Percentiles rank a stretch among this genome's conserved stretches.
Evolutionary conservation across 2,888 invertebrate species (phyloP).

Genomic region (Suillia variegata): DNA sequence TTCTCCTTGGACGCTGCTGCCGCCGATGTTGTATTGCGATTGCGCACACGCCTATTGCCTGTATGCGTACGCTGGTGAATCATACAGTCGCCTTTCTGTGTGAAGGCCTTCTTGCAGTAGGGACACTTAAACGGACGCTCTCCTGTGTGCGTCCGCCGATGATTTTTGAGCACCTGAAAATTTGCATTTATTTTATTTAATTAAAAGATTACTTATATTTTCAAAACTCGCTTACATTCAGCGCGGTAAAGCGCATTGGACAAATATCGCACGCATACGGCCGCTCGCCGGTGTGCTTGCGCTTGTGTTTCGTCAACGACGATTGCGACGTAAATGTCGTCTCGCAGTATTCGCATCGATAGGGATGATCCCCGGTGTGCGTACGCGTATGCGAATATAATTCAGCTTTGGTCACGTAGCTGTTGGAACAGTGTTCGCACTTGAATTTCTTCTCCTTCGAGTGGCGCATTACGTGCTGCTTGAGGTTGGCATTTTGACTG

Average conservation of each 20-base stretch:
- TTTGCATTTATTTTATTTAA: too few relatives aligned
- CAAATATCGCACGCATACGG: conserved; percentile 68
- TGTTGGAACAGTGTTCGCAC: conserved; percentile 61
- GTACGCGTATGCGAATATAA: conserved; percentile 65
- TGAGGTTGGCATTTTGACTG: conserved; percentile 67
- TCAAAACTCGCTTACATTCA: too few relatives aligned
- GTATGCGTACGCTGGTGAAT: conserved; percentile 67
- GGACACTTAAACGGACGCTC: conserved; percentile 65
- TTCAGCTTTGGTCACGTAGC: conserved; percentile 63
- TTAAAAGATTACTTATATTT: too few relatives aligned
- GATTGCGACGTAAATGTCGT: conserved; percentile 67
- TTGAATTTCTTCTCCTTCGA: conserved; percentile 62
- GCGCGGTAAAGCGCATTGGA: conserved; percentile 65
- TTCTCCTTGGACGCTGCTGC: not conserved
- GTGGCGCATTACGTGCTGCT: conserved; percentile 66
- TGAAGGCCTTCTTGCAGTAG: conserved; percentile 66
- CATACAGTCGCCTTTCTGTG: conserved; percentile 66
- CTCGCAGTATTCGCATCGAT: conserved; percentile 65
- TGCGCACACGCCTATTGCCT: conserved; percentile 53
- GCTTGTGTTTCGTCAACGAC: conserved; percentile 65
- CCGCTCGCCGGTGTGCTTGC: conserved; percentile 67
- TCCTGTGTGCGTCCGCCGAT: conserved; percentile 66
- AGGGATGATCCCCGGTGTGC: conserved; percentile 69
- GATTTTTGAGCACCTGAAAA: conserved; percentile 67
- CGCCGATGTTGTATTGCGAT: too few relatives aligned